Evolutionary conservation across 1,140 invertebrate genomes (phyloP), one percentile per base, ranked within the genome.

Genomic region (Pectinophora gossypiella): DNA sequence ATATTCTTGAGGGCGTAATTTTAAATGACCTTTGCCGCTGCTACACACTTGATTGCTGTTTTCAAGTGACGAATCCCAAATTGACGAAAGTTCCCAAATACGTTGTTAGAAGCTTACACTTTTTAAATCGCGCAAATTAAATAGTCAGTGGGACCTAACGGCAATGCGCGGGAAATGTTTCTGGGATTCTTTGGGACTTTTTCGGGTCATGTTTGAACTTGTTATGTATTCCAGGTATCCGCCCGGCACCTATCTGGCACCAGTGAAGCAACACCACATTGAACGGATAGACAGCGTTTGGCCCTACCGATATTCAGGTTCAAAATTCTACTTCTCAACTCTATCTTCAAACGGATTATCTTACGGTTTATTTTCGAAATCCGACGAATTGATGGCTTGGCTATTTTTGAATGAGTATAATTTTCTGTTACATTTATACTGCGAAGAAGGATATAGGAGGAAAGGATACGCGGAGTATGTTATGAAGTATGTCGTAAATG

Each of bases 141-240:
- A 48, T 71, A 61, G 67, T 74, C 69, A 76, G 73, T 72, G 69
- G 70, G 56, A 58, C 61, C 54, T 52, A 53, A 65, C n/a, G n/a
- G n/a, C n/a, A n/a, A n/a, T n/a, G n/a, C n/a, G n/a, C n/a, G n/a
- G n/a, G n/a, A n/a, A n/a, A n/a, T n/a, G n/a, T n/a, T n/a, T n/a
- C n/a, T n/a, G n/a, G n/a, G n/a, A n/a, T n/a, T n/a, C n/a, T n/a
- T n/a, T n/a, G n/a, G n/a, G n/a, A n/a, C n/a, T n/a, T n/a, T n/a
- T n/a, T n/a, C n/a, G n/a, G n/a, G 22, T 10, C 10, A 23, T 23
- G 22, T 5, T 23, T 5, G 27, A 32, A 1, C 27, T 2, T 9
- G 1, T 32, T 32, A 2, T 32, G 9, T 32, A 12, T 9, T 32
- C n/a, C 27, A 32, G 27, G 7, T 32, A 12, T 32, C 27, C 27